A percentile compares a stretch with the other conserved stretches of the same genome.
phyloP scores from a whole-genome alignment of 2,888 invertebrate species.

The Saturnia pavonia region DNA sequence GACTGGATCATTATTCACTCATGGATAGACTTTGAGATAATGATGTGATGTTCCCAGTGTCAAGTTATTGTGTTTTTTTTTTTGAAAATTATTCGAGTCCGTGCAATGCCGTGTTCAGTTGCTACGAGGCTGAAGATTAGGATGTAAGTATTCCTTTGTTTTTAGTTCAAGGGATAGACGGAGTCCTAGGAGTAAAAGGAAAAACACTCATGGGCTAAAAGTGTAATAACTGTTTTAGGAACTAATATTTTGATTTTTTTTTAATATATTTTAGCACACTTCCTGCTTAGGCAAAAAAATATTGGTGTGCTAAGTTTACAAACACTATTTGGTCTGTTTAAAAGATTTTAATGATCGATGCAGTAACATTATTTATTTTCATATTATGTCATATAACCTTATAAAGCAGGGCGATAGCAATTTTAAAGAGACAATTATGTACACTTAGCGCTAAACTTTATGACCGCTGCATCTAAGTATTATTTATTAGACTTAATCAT shows the following conservation, averaged over 20 bases:
- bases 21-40: background rate
- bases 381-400: too few relatives aligned
- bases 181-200: background rate
- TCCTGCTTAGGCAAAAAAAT: too few relatives aligned
- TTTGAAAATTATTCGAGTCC: background rate
- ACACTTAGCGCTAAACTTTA: too few relatives aligned
- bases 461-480: too few relatives aligned
- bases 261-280: too few relatives aligned
- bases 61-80: background rate
- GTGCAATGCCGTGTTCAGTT: slow-evolving; percentile 71
- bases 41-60: background rate
- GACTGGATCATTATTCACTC: background rate
- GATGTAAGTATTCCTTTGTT: slow-evolving; percentile 70
- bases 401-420: too few relatives aligned
- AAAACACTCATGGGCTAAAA: background rate
- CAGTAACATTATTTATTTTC: background rate
- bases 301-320: too few relatives aligned
- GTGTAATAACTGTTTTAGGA: background rate
- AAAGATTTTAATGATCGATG: background rate
- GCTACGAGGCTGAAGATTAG: slow-evolving; percentile 62
- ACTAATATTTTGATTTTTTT: too few relatives aligned
- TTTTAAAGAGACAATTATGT: too few relatives aligned
- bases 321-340: background rate
- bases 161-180: background rate
- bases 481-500: too few relatives aligned